Base-by-base conservation (phyloP, 2,888 invertebrate species). In the Belgica antarctica region DNA sequence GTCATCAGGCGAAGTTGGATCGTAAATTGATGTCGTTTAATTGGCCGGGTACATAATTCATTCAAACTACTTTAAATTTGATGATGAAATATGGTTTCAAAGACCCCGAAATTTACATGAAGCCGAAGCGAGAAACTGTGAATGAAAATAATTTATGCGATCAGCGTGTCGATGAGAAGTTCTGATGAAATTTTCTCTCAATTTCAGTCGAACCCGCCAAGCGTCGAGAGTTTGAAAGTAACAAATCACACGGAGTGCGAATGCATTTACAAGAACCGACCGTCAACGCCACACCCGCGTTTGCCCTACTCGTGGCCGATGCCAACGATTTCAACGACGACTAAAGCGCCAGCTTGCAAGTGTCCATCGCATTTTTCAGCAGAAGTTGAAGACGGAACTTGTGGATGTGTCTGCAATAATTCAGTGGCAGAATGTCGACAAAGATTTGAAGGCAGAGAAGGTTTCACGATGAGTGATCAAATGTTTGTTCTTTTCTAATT, bases 211-310 rank as follows among this genome's bases (percentile, higher is more conserved):
- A 27, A 66, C 28, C 17, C 24, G 8, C 46, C 65, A 1, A 28
- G 27, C 1, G 27, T 66, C 17, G 65, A 66, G 17, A 27, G 47
- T 12, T 15, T 47, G 28, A 47, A 19, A 25, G 27, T 66, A 7
- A 4, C n/a, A 27, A 66, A 66, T 17, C 41, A 66, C 47, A 66
- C 65, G 7, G 65, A 66, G 47, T 66, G 65, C 46, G 25, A 66
- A 2, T 66, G 65, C 28, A 66, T 66, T 27, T 25, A 66, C 28
- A 47, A 28, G 7, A 24, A 52, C 17, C 17, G 52, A 52, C 12
- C n/a, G 3, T 17, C 7, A 22, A 52, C 8, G 2, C 2, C 2
- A 19, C 2, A 2, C 1, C 5, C 52, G 7, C 17, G 52, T 3
- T 8, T 17, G 17, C 19, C 52, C 22, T 52, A 52, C 22, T 12